phyloP scores from a whole-genome alignment of 2,113 vertebrate species.

The Oncorhynchus kisutch region DNA sequence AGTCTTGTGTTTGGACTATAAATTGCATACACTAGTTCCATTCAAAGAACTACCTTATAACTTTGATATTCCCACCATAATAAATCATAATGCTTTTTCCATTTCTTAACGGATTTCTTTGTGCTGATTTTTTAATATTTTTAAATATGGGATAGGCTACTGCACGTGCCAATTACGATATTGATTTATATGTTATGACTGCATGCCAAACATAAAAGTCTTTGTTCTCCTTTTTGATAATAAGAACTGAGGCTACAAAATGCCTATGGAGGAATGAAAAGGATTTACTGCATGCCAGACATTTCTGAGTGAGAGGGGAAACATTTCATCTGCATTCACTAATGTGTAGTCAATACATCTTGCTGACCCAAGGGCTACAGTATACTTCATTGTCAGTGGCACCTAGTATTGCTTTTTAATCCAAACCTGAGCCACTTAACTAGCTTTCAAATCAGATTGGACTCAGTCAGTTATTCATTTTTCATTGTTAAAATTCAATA shows the following conservation, averaged over 20 bases:
- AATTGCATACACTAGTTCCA: no score
- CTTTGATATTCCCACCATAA: no score
- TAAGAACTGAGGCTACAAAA: neutral
- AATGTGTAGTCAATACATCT: conserved; percentile 8
- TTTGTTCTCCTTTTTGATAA: neutral
- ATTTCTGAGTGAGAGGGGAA: neutral
- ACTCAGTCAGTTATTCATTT: conserved; percentile 24
- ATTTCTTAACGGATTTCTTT: no score
- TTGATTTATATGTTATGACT: neutral
- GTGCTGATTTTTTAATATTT: no score
- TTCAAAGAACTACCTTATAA: no score
- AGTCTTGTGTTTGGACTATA: no score
- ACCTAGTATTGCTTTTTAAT: conserved; percentile 10
- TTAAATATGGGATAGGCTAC: no score
- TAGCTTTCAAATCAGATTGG: conserved; percentile 25
- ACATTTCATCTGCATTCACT: neutral
- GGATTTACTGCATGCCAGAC: neutral
- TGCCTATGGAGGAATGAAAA: conserved; percentile 10
- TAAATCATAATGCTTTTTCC: no score
- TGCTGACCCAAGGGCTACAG: neutral
- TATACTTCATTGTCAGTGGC: neutral
- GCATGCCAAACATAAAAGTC: neutral
- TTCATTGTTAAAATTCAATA: conserved; percentile 18
- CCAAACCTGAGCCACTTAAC: conserved; percentile 14
- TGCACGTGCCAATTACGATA: no score